These are phyloP conservation scores for Miltochrista miniata DNA, from an alignment of 2,888 invertebrate genomes.

Conservation along the genomic window DNA sequence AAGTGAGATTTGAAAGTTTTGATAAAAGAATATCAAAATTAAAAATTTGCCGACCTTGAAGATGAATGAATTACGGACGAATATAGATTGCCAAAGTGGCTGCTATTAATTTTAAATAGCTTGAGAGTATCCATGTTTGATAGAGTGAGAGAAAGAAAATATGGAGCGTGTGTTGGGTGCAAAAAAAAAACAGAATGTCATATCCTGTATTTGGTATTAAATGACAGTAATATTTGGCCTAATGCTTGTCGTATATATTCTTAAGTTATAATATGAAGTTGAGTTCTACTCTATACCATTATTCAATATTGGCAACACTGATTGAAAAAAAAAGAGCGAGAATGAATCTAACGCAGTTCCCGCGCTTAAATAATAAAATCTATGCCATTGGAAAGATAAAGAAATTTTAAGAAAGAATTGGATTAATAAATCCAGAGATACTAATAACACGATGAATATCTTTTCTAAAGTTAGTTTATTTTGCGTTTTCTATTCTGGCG, in stretches of 20 bases:
- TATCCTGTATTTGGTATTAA: conserved; percentile 29
- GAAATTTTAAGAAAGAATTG: neutral
- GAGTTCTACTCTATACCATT: conserved; percentile 13
- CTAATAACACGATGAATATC: neutral
- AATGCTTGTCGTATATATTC: conserved; percentile 30
- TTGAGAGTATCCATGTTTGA: too few relatives aligned
- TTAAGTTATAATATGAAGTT: conserved; percentile 14
- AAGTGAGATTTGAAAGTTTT: neutral
- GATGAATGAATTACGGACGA: too few relatives aligned
- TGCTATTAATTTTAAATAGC: too few relatives aligned
- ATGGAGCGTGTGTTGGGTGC: too few relatives aligned
- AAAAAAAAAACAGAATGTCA: conserved; percentile 9
- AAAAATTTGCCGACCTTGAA: too few relatives aligned
- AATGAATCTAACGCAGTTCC: too few relatives aligned
- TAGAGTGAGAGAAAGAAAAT: too few relatives aligned
- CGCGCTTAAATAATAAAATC: neutral
- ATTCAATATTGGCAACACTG: conserved; percentile 18
- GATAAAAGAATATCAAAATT: too few relatives aligned
- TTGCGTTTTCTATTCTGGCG: neutral
- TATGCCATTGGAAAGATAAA: neutral
- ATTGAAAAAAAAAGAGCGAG: neutral
- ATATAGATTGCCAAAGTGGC: too few relatives aligned
- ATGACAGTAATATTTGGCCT: conserved; percentile 43
- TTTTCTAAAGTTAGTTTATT: neutral
- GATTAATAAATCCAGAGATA: neutral